Evolutionary conservation across 1,140 invertebrate species (phyloP).

Genomic region (Macrotrachela quadricornifera): DNA sequence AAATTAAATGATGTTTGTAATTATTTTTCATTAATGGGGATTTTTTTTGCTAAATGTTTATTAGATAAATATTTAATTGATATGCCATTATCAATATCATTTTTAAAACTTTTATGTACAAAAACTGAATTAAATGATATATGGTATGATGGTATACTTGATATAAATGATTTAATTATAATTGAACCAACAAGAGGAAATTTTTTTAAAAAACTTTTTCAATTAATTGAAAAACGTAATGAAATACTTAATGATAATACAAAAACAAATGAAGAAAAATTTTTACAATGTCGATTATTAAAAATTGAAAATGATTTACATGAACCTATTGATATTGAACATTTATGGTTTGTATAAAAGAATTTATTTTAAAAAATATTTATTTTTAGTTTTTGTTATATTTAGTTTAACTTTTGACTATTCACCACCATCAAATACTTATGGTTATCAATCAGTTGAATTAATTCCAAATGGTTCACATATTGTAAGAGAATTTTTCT

Average conservation of each 20-base stretch:
- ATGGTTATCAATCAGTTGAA: conserved; percentile 32
- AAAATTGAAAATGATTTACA: too few species aligned
- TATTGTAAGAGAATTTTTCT: conserved; percentile 16
- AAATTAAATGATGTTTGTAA: conserved; percentile 20
- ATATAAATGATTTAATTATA: not conserved
- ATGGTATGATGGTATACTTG: not conserved
- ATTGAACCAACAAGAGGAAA: conserved; percentile 3
- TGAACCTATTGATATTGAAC: too few species aligned
- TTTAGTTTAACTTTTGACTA: conserved; percentile 55
- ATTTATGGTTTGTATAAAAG: not conserved
- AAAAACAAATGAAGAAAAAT: too few species aligned
- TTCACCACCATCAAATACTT: conserved; percentile 53
- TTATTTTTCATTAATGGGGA: conserved; percentile 63
- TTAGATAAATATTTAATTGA: conserved; percentile 91
- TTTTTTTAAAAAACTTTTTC: not conserved
- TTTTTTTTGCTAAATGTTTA: conserved; percentile 82
- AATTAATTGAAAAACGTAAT: not conserved
- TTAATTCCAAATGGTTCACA: conserved; percentile 34
- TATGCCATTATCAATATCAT: conserved; percentile 72
- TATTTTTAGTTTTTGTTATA: not conserved
- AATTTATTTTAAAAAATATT: not conserved
- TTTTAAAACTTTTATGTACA: conserved; percentile 60
- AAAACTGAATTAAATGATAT: too few species aligned
- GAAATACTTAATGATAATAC: not conserved
- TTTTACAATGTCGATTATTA: too few species aligned